Base-by-base conservation (phyloP, 2,888 invertebrate species). In the Automeris io region DNA sequence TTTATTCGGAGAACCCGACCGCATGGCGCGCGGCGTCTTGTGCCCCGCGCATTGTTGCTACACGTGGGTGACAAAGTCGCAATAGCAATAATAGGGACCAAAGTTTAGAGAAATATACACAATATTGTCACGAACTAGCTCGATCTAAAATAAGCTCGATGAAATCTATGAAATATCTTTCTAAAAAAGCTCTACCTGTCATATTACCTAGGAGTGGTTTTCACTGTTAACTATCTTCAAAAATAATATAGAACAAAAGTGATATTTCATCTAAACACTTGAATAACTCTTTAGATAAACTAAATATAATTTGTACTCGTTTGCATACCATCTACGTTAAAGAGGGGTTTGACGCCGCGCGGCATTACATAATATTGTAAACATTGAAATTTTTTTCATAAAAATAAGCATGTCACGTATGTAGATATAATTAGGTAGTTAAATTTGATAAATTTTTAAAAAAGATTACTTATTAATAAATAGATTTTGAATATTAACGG, bases 81-180 rank as follows among this genome's bases (percentile, higher is more conserved):
- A 81, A 85, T 85, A 83, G 81, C 76, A 82, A 85, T 76, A 71
- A 76, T 82, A 81, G 86, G 86, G 86, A 86, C 85, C 85, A 85
- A 86, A 70, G 76, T 85, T 85, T 86, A 83, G 82, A 83, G 69
- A 82, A 85, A 79, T 85, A 85, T 85, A 79, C 76, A 79, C 61
- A 68, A 72, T 70, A 69, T 67, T 61, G 68, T 64, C 65, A 70
- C 69, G 66, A 65, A 57, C 60, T 64, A 54, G 54, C 61, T 57
- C 65, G 57, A 59, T 62, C 61, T 69, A 71, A 67, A 68, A 64
- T 59, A 65, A 65, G 58, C 65, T 74, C 71, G 72, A 72, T 64
- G 64, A 75, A 77, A 55, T 45, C 43, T 52, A 61, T 56, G 49
- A 46, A 43, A 43, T 47, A 54, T 51, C 41, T 51, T 57, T 51